Evolutionary conservation across 2,888 invertebrate genomes (phyloP).

Genomic region (Pammene fasciana): DNA sequence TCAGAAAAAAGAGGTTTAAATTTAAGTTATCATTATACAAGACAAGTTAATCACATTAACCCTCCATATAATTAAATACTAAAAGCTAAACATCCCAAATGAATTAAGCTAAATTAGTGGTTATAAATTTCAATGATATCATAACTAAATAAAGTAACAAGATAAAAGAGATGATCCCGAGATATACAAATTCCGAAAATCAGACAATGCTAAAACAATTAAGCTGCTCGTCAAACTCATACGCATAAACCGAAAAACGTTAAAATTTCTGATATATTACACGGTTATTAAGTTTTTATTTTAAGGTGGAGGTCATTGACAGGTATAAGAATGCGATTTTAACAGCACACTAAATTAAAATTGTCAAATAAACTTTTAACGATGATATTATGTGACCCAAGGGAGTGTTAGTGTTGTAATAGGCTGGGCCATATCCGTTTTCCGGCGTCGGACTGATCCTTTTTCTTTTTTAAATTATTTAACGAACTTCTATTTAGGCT

Average conservation of each 20-base stretch:
- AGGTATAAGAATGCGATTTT: constrained; percentile 2
- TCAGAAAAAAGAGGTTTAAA: too few species aligned
- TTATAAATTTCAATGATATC: background rate
- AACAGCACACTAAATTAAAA: constrained; percentile 20
- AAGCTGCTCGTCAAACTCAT: background rate
- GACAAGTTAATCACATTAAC: background rate
- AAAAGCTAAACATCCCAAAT: background rate
- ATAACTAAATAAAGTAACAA: constrained; percentile 4
- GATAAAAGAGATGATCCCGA: background rate
- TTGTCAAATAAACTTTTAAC: constrained; percentile 21
- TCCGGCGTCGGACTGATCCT: too few species aligned
- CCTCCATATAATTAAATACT: background rate
- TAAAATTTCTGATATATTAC: constrained; percentile 27
- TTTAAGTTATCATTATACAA: background rate
- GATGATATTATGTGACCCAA: background rate
- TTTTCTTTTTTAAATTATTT: too few species aligned
- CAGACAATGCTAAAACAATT: constrained; percentile 5
- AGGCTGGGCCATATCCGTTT: background rate
- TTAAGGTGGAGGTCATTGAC: constrained; percentile 16
- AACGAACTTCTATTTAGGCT: too few species aligned
- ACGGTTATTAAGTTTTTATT: constrained; percentile 25
- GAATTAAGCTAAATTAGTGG: background rate
- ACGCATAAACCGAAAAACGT: constrained; percentile 3
- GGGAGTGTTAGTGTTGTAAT: background rate
- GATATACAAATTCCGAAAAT: background rate